A percentile compares a stretch with the other conserved stretches of the same genome.
Evolutionary conservation across 2,797 vertebrate genomes (phyloP).

Genomic region (Brachyalestes nurse): DNA sequence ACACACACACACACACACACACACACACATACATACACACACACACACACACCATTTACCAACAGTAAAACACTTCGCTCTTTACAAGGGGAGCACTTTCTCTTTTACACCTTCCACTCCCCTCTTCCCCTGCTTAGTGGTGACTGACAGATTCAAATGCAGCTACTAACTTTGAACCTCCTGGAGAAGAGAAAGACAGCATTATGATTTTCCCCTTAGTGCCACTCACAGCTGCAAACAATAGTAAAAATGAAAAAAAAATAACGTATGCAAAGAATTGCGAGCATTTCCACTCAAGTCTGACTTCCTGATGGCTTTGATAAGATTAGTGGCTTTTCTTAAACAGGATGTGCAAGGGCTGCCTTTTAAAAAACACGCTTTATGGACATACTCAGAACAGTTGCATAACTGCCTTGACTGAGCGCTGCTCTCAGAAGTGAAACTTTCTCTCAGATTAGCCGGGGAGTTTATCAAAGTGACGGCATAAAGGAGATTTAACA

Average conservation of each 20-base stretch:
- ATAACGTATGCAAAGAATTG: conserved; percentile 71
- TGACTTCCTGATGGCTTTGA: conserved; percentile 81
- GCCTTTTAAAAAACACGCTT: conserved; percentile 63
- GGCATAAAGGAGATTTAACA: conserved; percentile 79
- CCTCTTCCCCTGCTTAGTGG: conserved; percentile 50
- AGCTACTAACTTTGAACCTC: conserved; percentile 59
- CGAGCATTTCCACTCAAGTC: conserved; percentile 75
- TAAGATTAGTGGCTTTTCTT: conserved; percentile 81
- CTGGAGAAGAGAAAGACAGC: conserved; percentile 45
- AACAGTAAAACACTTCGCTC: conserved; percentile 77
- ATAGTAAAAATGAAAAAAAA: conserved; percentile 62
- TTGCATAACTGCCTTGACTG: conserved; percentile 73
- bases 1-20: conserved; percentile 55
- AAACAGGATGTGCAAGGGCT: conserved; percentile 79
- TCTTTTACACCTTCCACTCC: conserved; percentile 22
- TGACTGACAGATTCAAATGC: conserved; percentile 68
- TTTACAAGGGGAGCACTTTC: conserved; percentile 70
- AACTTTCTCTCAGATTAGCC: conserved; percentile 68
- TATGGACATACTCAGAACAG: conserved; percentile 59
- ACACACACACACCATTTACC: conserved; percentile 70
- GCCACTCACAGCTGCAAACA: conserved; percentile 68
- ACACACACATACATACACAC: conserved; percentile 68
- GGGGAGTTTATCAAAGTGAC: conserved; percentile 78
- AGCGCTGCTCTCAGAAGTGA: conserved; percentile 66
- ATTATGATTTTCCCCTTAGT: conserved; percentile 42